Percentiles rank a stretch among this genome's conserved stretches.
Conservation (phyloP, 2,113 vertebrate species). For the Donacobius atricapilla region DNA sequence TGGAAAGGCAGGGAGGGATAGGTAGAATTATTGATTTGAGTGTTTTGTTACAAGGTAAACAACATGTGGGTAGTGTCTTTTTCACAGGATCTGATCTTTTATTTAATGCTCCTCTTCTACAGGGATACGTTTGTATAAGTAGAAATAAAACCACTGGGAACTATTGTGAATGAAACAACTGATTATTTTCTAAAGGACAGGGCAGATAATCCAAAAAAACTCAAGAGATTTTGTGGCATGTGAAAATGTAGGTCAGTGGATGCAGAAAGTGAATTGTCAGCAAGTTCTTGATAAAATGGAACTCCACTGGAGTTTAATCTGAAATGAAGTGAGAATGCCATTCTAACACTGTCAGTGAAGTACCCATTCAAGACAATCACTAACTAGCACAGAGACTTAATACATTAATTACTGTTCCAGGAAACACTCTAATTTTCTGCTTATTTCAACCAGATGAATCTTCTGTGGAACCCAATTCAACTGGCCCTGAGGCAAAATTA, state of each 20-base stretch:
- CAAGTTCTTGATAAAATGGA: not conserved
- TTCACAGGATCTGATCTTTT: not conserved
- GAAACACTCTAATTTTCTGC: not conserved
- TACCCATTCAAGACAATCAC: not conserved
- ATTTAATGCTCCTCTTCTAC: not conserved
- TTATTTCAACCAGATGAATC: not conserved
- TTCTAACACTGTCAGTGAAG: not conserved
- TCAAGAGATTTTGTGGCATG: not conserved
- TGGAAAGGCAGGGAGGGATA: not conserved
- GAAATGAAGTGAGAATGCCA: not conserved
- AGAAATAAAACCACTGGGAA: not conserved
- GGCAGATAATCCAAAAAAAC: not conserved
- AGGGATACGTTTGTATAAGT: not conserved
- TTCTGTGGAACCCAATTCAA: not conserved
- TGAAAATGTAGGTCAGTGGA: not conserved
- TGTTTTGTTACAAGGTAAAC: not conserved
- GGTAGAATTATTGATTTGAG: not conserved
- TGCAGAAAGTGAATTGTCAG: not conserved
- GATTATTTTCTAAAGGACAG: not conserved
- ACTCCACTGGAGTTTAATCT: not conserved
- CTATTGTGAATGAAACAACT: not conserved
- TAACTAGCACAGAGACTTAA: not conserved
- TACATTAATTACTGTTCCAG: not conserved
- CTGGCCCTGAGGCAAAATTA: not conserved
- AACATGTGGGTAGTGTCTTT: not conserved